Evolutionary conservation across 2,113 vertebrate genomes (phyloP), one percentile per base, ranked within the genome.

Genomic region (Actinemys pallida): DNA sequence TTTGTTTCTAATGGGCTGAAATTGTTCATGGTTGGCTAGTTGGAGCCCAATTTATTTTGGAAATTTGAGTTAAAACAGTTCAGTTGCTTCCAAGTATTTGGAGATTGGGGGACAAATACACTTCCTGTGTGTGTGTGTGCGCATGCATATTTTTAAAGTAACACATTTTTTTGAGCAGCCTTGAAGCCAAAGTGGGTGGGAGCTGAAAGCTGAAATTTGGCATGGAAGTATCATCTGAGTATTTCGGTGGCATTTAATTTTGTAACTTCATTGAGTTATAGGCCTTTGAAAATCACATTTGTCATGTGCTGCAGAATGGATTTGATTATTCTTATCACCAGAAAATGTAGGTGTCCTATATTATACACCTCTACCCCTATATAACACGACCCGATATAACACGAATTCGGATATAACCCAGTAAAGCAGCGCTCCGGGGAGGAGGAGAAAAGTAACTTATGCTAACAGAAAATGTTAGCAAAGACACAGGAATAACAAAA

Each of bases 191-290:
- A 90, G 89, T 69, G 57, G 75, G 80, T 80, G 65, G 81, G 39
- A 83, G 54, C 39, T 84, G 72, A 20, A 90, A 84, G 35, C n/a
- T 85, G 89, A 81, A 83, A 85, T 86, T 91, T 86, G 89, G 75
- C 39, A 85, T 79, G 12, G 57, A 59, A 90, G 49, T 56, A 80
- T 82, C 47, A 85, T 69, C 11, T 78, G 62, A 86, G 31, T 56
- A 49, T 6, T 62, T 72, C 20, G 57, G 9, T 83, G 84, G 25
- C 85, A 31, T 86, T 91, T 94, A 84, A 25, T 59, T 84, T 92
- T 83, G 90, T 83, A 81, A 16, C 5, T 90, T 95, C 27, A 89
- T 5, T 7, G 72, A 78, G 49, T 0, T 86, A 87, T 87, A 84
- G 75, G 47, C 62, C 29, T 81, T 82, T 65, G 52, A 84, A n/a